These are phyloP conservation scores for Phacellophora camtschatica DNA, from an alignment of 30 jellyfish, hydroid and myxozoan species.

Conservation along the genomic window DNA sequence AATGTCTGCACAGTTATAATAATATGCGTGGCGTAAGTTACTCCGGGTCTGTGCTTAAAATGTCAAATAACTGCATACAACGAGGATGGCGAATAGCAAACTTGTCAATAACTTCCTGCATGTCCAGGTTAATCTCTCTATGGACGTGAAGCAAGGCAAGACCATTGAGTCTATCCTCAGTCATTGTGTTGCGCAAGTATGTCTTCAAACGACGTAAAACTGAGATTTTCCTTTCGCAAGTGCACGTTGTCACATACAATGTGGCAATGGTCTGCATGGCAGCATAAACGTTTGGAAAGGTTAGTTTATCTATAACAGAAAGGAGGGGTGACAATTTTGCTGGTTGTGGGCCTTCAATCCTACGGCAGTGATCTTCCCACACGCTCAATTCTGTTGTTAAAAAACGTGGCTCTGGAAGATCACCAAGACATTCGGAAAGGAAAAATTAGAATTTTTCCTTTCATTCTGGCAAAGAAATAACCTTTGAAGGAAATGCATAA, in stretches of 20 bases:
- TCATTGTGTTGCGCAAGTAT: slow-evolving; percentile 41
- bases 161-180: too few species aligned
- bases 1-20: too few species aligned
- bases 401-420: slow-evolving; percentile 31
- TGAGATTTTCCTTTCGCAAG: slow-evolving; percentile 56
- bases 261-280: slow-evolving; percentile 58
- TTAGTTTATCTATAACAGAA: background rate
- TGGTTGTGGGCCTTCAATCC: slow-evolving; percentile 25
- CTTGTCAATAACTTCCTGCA: too few species aligned
- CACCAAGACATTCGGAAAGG: background rate
- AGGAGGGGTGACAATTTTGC: slow-evolving; percentile 13
- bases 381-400: slow-evolving; percentile 29
- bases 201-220: slow-evolving; percentile 33
- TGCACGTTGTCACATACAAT: slow-evolving; percentile 61
- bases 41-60: too few species aligned
- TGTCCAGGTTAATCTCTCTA: too few species aligned
- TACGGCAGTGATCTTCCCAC: too few species aligned
- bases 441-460: slow-evolving; percentile 9
- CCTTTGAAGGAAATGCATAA: slow-evolving; percentile 20
- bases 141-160: too few species aligned
- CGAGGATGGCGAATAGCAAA: too few species aligned
- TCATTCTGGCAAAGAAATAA: slow-evolving; percentile 24
- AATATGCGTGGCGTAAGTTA: too few species aligned
- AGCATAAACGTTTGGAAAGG: slow-evolving; percentile 56
- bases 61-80: too few species aligned